These are phyloP conservation scores for Corynorhinus townsendii DNA, from an alignment of 2,113 vertebrate species.

Conservation along the genomic window DNA sequence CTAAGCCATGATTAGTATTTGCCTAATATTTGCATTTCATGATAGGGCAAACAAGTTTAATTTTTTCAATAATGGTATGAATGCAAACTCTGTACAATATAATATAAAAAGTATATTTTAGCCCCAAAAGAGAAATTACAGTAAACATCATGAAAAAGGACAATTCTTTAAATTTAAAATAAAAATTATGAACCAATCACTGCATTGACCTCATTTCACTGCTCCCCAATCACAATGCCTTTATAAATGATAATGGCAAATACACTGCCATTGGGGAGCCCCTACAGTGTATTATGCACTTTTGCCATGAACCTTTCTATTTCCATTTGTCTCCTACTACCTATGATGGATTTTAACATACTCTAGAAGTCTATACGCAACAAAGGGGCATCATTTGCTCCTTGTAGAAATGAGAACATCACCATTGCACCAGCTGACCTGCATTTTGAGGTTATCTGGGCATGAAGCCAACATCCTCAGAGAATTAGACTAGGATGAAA, in stretches of 20 bases:
- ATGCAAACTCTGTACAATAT: neutral
- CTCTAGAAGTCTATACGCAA: neutral
- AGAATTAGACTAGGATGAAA: conserved; percentile 8
- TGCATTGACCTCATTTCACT: neutral
- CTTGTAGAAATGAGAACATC: conserved; percentile 5
- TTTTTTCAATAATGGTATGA: neutral
- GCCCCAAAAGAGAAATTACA: neutral
- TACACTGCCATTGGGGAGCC: neutral
- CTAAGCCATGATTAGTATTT: neutral
- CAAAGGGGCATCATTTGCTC: conserved; percentile 8
- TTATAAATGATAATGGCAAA: neutral
- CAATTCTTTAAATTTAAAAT: neutral
- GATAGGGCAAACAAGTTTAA: neutral
- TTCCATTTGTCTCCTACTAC: conserved; percentile 31
- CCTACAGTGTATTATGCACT: neutral
- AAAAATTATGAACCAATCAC: neutral
- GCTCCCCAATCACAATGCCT: neutral
- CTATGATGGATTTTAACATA: neutral
- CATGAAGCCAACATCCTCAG: conserved; percentile 33
- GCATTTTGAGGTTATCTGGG: conserved; percentile 14
- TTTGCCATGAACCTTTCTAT: conserved; percentile 8
- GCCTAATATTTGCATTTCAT: neutral
- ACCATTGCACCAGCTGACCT: conserved; percentile 27
- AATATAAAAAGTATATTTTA: neutral
- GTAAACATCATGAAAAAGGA: neutral